A percentile compares a stretch with the other conserved stretches of the same genome.
These are phyloP conservation scores for Crenichthys baileyi DNA, from an alignment of 2,797 vertebrate genomes.

Conservation along the genomic window DNA sequence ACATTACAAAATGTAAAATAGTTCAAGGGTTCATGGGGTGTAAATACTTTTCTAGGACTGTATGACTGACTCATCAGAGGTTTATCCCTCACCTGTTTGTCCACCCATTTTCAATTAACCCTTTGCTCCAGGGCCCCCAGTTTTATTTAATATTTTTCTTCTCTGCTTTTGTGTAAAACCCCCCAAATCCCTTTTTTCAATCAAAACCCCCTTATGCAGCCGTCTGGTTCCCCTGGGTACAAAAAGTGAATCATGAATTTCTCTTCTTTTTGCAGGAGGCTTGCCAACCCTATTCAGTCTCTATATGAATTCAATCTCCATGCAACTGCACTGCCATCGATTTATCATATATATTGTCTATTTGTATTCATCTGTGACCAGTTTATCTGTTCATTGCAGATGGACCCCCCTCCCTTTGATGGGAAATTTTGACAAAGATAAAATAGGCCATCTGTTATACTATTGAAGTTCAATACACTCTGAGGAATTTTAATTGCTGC, in stretches of 20 bases:
- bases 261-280: constrained; percentile 35
- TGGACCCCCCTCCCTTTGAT: constrained; percentile 54
- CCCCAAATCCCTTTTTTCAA: constrained; percentile 67
- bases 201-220: constrained; percentile 41
- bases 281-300: constrained; percentile 59
- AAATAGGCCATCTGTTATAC: constrained; percentile 75
- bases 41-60: not conserved
- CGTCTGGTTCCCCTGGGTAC: constrained; percentile 34
- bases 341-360: constrained; percentile 75
- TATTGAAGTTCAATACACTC: constrained; percentile 75
- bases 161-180: constrained; percentile 38
- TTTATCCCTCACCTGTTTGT: constrained; percentile 6
- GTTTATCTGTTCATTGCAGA: constrained; percentile 75
- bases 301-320: constrained; percentile 65
- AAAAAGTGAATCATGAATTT: constrained; percentile 60
- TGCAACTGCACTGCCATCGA: constrained; percentile 56
- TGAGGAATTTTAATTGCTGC: constrained; percentile 75
- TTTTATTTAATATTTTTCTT: constrained; percentile 19
- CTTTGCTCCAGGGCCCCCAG: constrained; percentile 6
- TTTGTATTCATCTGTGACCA: constrained; percentile 79
- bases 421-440: constrained; percentile 74
- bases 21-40: not conserved
- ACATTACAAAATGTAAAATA: not conserved
- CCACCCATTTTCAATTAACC: constrained; percentile 17
- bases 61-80: constrained; percentile 9